Conservation (phyloP, 1,140 invertebrate species). For the Stenopsyche tienmushanensis region DNA sequence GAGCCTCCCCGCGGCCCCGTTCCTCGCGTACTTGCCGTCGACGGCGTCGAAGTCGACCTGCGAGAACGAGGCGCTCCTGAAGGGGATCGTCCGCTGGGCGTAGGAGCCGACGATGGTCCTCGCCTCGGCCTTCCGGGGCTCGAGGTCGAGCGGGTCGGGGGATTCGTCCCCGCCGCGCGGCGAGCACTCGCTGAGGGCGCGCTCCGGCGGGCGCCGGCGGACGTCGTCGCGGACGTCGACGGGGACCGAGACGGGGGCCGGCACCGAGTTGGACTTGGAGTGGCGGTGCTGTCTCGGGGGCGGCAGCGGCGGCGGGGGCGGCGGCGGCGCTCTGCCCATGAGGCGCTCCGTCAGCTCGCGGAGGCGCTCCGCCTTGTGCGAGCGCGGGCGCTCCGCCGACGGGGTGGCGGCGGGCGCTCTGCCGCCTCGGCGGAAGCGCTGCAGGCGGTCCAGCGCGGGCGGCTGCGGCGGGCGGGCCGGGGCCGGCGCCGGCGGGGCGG, state of each 20-base stretch:
- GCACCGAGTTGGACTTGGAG: conserved; percentile 43
- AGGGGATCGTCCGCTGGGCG: conserved; percentile 63
- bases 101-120: conserved; percentile 60
- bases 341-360: conserved; percentile 75
- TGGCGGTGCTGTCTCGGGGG: conserved; percentile 46
- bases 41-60: conserved; percentile 70
- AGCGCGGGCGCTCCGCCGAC: conserved; percentile 54
- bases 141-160: conserved; percentile 51
- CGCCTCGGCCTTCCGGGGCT: conserved; percentile 57
- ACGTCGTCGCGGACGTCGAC: too few relatives aligned
- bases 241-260: conserved; percentile 48
- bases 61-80: conserved; percentile 79
- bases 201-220: conserved; percentile 47
- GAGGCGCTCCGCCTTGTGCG: conserved; percentile 68
- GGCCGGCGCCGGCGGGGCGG: conserved; percentile 45
- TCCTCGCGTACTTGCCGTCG: conserved; percentile 48
- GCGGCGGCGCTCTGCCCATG: conserved; percentile 54
- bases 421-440: conserved; percentile 73
- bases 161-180: conserved; percentile 43
- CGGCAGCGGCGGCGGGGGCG: conserved; percentile 44
- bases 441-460: conserved; percentile 74
- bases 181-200: conserved; percentile 45
- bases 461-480: conserved; percentile 42
- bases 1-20: conserved; percentile 46
- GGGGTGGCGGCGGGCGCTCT: conserved; percentile 53